Evolutionary conservation across 2,888 invertebrate species (phyloP), one percentile per base, ranked within the genome.

Genomic region (Drosophila atroscutellata): DNA sequence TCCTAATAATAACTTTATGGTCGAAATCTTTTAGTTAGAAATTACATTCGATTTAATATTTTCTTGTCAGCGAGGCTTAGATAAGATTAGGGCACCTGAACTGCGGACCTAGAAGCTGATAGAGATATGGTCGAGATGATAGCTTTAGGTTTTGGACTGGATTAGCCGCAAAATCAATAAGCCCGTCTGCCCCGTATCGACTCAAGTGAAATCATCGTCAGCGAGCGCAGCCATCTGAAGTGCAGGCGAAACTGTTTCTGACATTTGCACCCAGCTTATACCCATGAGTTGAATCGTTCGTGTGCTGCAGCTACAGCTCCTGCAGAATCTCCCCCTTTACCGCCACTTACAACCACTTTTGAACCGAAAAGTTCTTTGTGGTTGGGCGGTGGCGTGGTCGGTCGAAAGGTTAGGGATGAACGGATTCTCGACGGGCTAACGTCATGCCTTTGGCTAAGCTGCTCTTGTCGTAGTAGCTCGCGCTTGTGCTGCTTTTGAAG

Each of bases 341-440:
- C 47, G 61, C 70, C 81, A 75, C 63, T 84, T 89, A 60, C 87
- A 81, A 76, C 87, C 82, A 84, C 86, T 87, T 87, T 87, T 70
- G 73, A 70, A 70, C 86, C 78, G 55, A 86, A 84, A 81, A 83
- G 83, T 89, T 89, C 75, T 83, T 89, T 89, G 83, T 88, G 89
- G 83, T 78, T 78, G 61, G 81, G 72, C 60, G 72, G 57, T 77
- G 57, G 64, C 52, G 52, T 49, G 58, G 58, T 58, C 32, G 65
- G 71, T 45, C 57, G 20, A 45, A 20, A 7, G 51, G 34, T 34
- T 18, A 11, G 7, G 20, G 4, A 69, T 75, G 54, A 61, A 56
- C 52, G 56, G 71, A 86, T 86, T 84, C 85, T 84, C 82, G 42
- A 50, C 50, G 77, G 63, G 51, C 67, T 15, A 67, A 54, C 32